phyloP scores from a whole-genome alignment of 2,113 vertebrate species.

The Cyprinodon variegatus region DNA sequence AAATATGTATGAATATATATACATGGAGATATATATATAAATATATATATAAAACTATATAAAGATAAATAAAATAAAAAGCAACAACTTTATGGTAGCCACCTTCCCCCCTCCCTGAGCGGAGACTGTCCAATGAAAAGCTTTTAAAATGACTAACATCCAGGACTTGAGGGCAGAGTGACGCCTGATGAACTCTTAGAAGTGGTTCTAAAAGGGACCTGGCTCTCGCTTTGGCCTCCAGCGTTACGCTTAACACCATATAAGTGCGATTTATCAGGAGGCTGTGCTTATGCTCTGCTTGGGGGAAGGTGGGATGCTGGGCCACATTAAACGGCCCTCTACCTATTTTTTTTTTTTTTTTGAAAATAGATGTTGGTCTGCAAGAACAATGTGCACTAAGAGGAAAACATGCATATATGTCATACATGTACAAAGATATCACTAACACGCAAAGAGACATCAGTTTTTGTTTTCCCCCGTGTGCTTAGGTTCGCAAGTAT shows the following conservation, averaged over 20 bases:
- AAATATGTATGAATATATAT: slow-evolving; percentile 78
- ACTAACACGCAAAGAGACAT: slow-evolving; percentile 80
- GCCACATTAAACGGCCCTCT: slow-evolving; percentile 59
- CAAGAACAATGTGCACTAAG: slow-evolving; percentile 83
- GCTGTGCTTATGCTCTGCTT: slow-evolving; percentile 56
- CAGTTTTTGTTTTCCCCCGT: slow-evolving; percentile 36
- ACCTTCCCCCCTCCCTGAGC: slow-evolving; percentile 64
- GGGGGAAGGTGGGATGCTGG: slow-evolving; percentile 67
- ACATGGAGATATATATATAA: slow-evolving; percentile 73
- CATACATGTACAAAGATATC: slow-evolving; percentile 83
- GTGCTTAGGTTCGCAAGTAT: slow-evolving; percentile 70
- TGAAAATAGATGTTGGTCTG: slow-evolving; percentile 76
- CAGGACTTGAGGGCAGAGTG: slow-evolving; percentile 69
- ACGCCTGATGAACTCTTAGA: slow-evolving; percentile 65
- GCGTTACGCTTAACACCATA: slow-evolving; percentile 66
- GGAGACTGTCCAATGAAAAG: slow-evolving; percentile 77
- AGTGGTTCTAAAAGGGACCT: slow-evolving; percentile 68
- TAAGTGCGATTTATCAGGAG: slow-evolving; percentile 68
- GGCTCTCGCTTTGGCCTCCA: slow-evolving; percentile 63
- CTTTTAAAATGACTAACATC: slow-evolving; percentile 76
- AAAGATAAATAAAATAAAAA: slow-evolving; percentile 78
- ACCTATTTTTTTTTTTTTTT: slow-evolving; percentile 57
- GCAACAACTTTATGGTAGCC: slow-evolving; percentile 81
- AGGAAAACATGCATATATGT: slow-evolving; percentile 80
- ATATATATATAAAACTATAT: slow-evolving; percentile 76